Evolutionary conservation across 2,888 invertebrate genomes (phyloP).

Genomic region (Imbricaverruca yamaguchii): DNA sequence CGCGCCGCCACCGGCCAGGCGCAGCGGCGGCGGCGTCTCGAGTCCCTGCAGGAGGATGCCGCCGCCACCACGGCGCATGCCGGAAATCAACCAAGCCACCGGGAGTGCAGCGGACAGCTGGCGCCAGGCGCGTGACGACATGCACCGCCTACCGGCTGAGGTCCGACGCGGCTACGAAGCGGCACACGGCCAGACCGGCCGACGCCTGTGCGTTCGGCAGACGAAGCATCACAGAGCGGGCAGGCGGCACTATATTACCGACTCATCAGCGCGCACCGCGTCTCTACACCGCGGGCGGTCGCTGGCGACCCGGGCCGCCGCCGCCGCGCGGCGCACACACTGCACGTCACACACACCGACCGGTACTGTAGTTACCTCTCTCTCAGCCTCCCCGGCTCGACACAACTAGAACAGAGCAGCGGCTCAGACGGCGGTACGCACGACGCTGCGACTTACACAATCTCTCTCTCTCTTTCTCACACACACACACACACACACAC

Average conservation of each 20-base stretch:
- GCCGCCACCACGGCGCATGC: too few species aligned
- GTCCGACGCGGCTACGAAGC: neutral
- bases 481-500: too few species aligned
- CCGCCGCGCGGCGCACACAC: neutral
- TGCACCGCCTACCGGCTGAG: neutral
- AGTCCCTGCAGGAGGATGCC: too few species aligned
- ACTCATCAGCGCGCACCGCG: neutral
- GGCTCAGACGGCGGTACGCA: neutral
- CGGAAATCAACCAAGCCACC: too few species aligned
- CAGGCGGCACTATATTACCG: neutral
- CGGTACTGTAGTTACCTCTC: neutral
- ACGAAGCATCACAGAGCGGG: neutral
- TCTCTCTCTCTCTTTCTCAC: too few species aligned
- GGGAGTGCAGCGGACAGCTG: too few species aligned
- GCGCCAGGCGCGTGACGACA: too few species aligned
- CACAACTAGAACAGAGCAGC: neutral
- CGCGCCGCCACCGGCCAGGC: too few species aligned
- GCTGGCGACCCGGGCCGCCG: neutral
- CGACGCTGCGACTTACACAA: neutral
- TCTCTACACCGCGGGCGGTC: too few species aligned
- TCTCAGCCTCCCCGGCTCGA: neutral
- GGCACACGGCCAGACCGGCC: neutral
- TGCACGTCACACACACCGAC: neutral
- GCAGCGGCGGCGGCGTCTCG: too few species aligned
- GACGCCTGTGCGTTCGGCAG: neutral